phyloP scores from a whole-genome alignment of 2,888 invertebrate species.

The Caenorhabditis sp. region DNA sequence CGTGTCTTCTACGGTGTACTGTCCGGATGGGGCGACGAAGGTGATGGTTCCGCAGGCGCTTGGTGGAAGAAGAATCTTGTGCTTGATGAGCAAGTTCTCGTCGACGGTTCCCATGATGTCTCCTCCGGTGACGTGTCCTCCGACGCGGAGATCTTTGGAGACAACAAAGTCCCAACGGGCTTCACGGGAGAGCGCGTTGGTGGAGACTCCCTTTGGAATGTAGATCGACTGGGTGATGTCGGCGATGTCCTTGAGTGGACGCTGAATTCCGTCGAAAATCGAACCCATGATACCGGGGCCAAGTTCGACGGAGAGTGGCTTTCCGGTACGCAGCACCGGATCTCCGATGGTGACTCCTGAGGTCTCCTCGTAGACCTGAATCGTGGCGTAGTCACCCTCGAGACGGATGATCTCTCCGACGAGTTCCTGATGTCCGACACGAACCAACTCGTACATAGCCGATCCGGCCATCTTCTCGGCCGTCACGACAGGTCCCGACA shows the following conservation, averaged over 20 bases:
- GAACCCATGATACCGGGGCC: slow-evolving; percentile 99
- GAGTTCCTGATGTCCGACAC: slow-evolving; percentile 97
- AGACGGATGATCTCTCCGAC: slow-evolving; percentile 99
- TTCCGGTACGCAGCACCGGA: slow-evolving; percentile 97
- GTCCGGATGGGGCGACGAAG: slow-evolving; percentile 94
- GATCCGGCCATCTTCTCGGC: slow-evolving; percentile 99
- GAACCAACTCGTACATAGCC: slow-evolving; percentile 97
- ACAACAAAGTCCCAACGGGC: slow-evolving; percentile 95
- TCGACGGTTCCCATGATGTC: slow-evolving; percentile 96
- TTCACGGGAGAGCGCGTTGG: slow-evolving; percentile 91
- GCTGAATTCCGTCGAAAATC: slow-evolving; percentile 99
- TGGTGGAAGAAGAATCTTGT: slow-evolving; percentile 96
- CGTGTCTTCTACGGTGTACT: slow-evolving; percentile 95
- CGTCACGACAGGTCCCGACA: slow-evolving; percentile 99
- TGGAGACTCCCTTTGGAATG: slow-evolving; percentile 97
- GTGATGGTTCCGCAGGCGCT: slow-evolving; percentile 96
- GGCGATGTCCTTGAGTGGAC: slow-evolving; percentile 95
- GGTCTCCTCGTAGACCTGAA: slow-evolving; percentile 91
- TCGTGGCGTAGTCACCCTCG: slow-evolving; percentile 99
- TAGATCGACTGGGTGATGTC: slow-evolving; percentile 96
- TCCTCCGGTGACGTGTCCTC: slow-evolving; percentile 97
- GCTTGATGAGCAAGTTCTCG: slow-evolving; percentile 98
- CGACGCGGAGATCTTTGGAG: slow-evolving; percentile 86
- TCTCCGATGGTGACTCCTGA: slow-evolving; percentile 99
- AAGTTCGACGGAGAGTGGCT: slow-evolving; percentile 97